Evolutionary conservation across 2,797 vertebrate species (phyloP).

Genomic region (Neopelma chrysocephalum): DNA sequence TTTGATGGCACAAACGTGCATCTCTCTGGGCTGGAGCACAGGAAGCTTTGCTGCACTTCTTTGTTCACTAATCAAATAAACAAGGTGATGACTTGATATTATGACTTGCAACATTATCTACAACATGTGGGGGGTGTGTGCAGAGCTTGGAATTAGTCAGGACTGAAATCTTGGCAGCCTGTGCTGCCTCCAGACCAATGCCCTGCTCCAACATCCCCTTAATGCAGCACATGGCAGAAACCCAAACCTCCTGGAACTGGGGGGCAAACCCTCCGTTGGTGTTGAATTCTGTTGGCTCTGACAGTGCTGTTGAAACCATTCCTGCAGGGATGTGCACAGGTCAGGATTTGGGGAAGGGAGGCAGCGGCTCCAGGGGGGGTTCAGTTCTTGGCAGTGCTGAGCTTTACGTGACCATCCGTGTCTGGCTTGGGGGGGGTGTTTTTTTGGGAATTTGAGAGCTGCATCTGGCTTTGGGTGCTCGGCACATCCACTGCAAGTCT

Average conservation of each 20-base stretch:
- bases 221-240: neutral
- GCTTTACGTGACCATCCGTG: rapidly evolving
- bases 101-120: rapidly evolving
- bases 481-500: neutral
- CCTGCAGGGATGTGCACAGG: neutral
- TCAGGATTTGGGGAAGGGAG: neutral
- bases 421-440: neutral
- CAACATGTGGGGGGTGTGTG: neutral
- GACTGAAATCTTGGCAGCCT: neutral
- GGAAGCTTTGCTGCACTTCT: neutral
- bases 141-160: neutral
- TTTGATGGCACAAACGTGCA: rapidly evolving
- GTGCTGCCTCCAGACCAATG: neutral
- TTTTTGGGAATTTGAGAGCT: neutral
- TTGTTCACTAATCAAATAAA: neutral
- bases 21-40: neutral
- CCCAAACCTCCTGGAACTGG: neutral
- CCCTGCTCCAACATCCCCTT: rapidly evolving
- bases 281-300: rapidly evolving
- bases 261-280: rapidly evolving
- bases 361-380: rapidly evolving
- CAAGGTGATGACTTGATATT: neutral
- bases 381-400: neutral
- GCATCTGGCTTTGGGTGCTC: neutral
- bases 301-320: rapidly evolving